Evolutionary conservation across 2,888 invertebrate species (phyloP), one percentile per base, ranked within the genome.

Genomic region (Callinectes sapidus): DNA sequence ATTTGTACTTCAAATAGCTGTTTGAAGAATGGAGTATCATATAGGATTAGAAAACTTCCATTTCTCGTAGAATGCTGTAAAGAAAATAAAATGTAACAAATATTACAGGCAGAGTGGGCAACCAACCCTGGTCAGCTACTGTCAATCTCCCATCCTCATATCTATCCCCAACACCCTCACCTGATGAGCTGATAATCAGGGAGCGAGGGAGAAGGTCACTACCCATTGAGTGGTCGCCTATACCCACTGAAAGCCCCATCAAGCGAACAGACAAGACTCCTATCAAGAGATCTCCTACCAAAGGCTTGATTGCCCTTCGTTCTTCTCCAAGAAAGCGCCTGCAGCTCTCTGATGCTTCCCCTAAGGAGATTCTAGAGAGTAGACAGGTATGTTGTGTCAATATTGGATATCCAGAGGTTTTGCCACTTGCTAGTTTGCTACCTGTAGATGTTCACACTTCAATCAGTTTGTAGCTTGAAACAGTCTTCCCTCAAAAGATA

Each of bases 211-310:
- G 93, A 35, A 71, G 93, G 35, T 93, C 93, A 13, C 54, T 93
- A 28, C 93, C 93, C 55, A 23, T 93, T 35, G 92, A 93, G 39
- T 93, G 93, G 93, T 93, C 93, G n/a, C 93, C 93, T 0, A 93
- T 93, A 66, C 93, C 93, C 88, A 92, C 92, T 81, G 93, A 93
- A 66, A 93, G 93, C 23, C 93, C 93, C 32, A 88, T 90, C 42
- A 93, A 93, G 55, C 81, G 90, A 0, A 61, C 90, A 35, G 90
- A 91, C 35, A 90, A 86, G 28, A 92, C 93, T 42, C 93, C 92
- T 42, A 92, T 93, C 54, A 93, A 92, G 85, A 88, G 91, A 42
- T 92, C 93, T 35, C 92, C 92, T 2, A 86, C 89, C 23, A 93
- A 93, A 85, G 93, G 93, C 48, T 54, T 93, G 91, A 93, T 93